Conservation (phyloP, 2,113 vertebrate species). For the Otocyon megalotis region DNA sequence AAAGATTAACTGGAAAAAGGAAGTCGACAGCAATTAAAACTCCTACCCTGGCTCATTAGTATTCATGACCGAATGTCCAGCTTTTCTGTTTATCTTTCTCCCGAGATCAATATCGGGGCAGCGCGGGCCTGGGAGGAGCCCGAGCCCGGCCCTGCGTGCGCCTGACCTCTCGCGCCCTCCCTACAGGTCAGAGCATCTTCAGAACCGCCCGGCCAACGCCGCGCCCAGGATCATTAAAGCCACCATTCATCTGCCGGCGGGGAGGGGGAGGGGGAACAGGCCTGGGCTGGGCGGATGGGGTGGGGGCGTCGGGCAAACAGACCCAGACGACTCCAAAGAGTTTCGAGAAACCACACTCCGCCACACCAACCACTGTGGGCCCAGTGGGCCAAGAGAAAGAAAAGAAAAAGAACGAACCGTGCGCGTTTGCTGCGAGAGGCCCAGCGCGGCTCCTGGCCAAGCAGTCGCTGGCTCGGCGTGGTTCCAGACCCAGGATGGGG, state of each 20-base stretch:
- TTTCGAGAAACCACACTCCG: constrained; percentile 56
- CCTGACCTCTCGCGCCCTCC: constrained; percentile 93
- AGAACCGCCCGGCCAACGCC: constrained; percentile 72
- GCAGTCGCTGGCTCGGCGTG: background rate
- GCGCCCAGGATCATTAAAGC: constrained; percentile 82
- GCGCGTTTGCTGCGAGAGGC: background rate
- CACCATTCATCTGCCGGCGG: constrained; percentile 46
- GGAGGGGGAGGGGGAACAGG: background rate
- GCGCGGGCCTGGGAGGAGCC: constrained; percentile 91
- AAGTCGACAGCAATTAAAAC: constrained; percentile 86
- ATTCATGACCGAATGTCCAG: constrained; percentile 85
- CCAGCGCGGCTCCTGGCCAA: background rate
- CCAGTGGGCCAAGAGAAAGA: background rate
- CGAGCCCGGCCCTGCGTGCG: constrained; percentile 90
- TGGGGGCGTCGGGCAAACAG: background rate
- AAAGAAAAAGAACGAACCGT: background rate
- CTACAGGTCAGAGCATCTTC: constrained; percentile 89
- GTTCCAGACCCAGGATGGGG: background rate
- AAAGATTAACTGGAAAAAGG: constrained; percentile 67
- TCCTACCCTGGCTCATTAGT: constrained; percentile 83
- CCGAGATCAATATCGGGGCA: constrained; percentile 93
- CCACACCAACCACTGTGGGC: constrained; percentile 46
- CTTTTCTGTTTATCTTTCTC: constrained; percentile 90
- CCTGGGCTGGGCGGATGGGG: too few species aligned
- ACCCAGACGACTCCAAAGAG: constrained; percentile 7